These are phyloP conservation scores for Sylvia borin DNA, from an alignment of 2,797 vertebrate species.

Conservation along the genomic window DNA sequence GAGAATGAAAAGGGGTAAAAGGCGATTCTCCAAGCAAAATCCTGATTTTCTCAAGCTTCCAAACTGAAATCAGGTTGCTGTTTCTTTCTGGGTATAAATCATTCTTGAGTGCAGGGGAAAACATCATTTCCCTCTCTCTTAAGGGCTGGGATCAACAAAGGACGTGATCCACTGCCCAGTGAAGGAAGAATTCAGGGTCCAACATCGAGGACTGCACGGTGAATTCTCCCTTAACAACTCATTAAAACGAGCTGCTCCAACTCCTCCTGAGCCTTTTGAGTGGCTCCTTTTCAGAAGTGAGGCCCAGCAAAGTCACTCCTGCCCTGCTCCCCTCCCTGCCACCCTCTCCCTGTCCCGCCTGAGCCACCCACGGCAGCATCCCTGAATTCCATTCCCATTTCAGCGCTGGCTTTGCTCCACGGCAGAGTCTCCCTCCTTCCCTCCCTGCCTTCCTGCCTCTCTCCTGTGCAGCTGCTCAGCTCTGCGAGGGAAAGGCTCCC, in stretches of 20 bases:
- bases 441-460: neutral
- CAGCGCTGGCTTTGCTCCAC: fast-evolving
- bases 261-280: neutral
- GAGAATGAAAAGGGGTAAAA: neutral
- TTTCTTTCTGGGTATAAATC: neutral
- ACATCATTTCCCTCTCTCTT: neutral
- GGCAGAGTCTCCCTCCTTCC: neutral
- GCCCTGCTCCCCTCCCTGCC: neutral
- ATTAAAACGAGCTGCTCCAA: neutral
- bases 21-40: neutral
- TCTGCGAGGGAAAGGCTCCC: slow-evolving; percentile 58
- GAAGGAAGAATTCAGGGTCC: neutral
- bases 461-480: slow-evolving; percentile 9
- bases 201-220: fast-evolving
- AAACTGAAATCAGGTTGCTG: neutral
- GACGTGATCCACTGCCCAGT: neutral
- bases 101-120: neutral
- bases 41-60: neutral
- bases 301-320: neutral
- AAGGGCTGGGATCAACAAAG: neutral
- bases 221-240: neutral
- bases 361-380: neutral
- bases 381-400: neutral
- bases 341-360: neutral
- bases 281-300: neutral